A percentile compares a stretch with the other conserved stretches of the same genome.
phyloP scores from a whole-genome alignment of 1,140 invertebrate species.

The Lepidurus couesii region DNA sequence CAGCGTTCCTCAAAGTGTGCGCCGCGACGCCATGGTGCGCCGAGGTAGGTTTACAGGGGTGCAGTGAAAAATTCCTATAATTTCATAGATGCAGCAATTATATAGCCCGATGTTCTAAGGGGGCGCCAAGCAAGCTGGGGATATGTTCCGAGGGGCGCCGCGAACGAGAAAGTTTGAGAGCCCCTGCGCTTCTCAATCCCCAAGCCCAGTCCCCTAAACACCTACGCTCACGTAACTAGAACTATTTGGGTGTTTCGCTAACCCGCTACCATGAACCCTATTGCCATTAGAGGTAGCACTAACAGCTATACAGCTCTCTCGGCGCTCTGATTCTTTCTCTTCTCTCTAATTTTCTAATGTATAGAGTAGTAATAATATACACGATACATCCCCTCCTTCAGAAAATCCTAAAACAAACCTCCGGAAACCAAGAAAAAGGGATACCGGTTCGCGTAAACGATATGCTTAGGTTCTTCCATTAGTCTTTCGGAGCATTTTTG shows the following conservation, averaged over 20 bases:
- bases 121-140: too few species aligned
- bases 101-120: too few species aligned
- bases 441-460: neutral
- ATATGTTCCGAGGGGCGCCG: too few species aligned
- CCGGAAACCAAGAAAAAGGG: neutral
- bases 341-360: neutral
- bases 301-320: neutral
- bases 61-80: too few species aligned
- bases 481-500: neutral
- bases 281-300: neutral
- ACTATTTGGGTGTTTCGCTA: too few species aligned
- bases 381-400: neutral
- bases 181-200: too few species aligned
- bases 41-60: too few species aligned
- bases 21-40: too few species aligned
- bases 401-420: conserved; percentile 1
- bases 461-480: neutral
- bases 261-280: neutral
- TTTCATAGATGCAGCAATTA: too few species aligned
- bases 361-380: neutral
- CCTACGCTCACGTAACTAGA: too few species aligned
- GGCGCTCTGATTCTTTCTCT: neutral
- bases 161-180: too few species aligned
- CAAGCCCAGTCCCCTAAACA: too few species aligned
- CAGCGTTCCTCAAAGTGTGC: neutral